Conservation (phyloP, 2,113 vertebrate genomes). For the Tretioscincus oriximinensis region DNA sequence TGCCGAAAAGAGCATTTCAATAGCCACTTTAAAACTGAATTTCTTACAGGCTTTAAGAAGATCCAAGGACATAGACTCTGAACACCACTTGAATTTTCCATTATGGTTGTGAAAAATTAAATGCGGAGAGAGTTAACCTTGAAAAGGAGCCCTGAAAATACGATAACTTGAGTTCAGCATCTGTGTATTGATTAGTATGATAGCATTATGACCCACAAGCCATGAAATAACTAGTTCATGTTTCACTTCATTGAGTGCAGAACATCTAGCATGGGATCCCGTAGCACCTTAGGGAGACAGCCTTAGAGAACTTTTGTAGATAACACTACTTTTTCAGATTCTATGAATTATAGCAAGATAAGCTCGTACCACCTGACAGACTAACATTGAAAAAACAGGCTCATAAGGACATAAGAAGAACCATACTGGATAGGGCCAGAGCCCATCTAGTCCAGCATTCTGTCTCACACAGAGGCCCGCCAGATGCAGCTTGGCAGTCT, state of each 20-base stretch:
- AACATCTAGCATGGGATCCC: too few species aligned
- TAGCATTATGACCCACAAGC: background rate
- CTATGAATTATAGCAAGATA: too few species aligned
- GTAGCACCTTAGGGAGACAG: too few species aligned
- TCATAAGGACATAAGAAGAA: too few species aligned
- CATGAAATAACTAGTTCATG: slow-evolving; percentile 12
- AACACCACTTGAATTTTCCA: slow-evolving; percentile 26
- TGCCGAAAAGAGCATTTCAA: slow-evolving; percentile 27
- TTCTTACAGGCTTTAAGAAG: slow-evolving; percentile 16
- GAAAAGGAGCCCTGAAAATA: slow-evolving; percentile 12
- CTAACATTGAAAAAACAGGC: too few species aligned
- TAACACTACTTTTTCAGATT: too few species aligned
- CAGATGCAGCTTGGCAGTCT: too few species aligned
- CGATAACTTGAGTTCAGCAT: background rate
- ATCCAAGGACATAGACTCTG: slow-evolving; percentile 13
- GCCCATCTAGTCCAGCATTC: too few species aligned
- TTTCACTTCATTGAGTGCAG: background rate
- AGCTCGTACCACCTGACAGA: too few species aligned
- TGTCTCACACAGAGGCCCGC: too few species aligned
- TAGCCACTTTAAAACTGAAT: slow-evolving; percentile 1
- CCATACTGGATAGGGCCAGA: too few species aligned
- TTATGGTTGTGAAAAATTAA: slow-evolving; percentile 21
- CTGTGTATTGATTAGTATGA: background rate
- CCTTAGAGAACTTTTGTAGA: too few species aligned
- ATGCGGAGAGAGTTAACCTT: slow-evolving; percentile 4